Conservation (phyloP, 64 coral and sea anemone genomes). For the Montipora efflorescens region DNA sequence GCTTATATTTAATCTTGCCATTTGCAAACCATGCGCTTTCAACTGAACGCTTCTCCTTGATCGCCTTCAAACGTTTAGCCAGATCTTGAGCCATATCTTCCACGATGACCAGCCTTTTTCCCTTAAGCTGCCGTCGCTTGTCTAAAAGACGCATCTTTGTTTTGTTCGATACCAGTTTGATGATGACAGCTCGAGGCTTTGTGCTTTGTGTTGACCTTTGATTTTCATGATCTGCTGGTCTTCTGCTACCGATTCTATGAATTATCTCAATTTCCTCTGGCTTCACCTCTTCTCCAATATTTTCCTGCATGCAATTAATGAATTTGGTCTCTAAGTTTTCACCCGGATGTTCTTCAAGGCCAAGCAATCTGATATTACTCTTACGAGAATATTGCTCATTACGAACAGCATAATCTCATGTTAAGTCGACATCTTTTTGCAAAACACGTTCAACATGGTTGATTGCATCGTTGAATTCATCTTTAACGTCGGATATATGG, state of each 20-base stretch:
- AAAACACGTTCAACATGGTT: neutral
- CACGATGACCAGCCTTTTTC: neutral
- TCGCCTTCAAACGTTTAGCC: neutral
- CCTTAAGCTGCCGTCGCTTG: neutral
- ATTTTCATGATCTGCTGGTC: no score
- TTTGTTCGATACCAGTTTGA: neutral
- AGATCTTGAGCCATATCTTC: neutral
- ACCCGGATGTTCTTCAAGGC: neutral
- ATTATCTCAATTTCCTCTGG: neutral
- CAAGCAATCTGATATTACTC: neutral
- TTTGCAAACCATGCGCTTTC: neutral
- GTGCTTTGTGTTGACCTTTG: neutral
- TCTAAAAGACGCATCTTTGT: neutral
- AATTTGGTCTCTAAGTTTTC: neutral
- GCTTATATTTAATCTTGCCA: neutral
- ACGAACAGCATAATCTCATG: neutral
- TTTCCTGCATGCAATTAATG: neutral
- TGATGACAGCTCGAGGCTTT: neutral
- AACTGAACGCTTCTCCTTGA: neutral
- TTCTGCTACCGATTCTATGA: neutral
- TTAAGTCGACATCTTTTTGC: neutral
- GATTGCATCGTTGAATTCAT: neutral
- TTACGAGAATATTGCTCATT: conserved; percentile 6
- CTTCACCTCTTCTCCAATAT: neutral
- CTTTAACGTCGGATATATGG: neutral